Evolutionary conservation across 2,888 invertebrate species (phyloP).

Genomic region (Dinocampus coccinellae): DNA sequence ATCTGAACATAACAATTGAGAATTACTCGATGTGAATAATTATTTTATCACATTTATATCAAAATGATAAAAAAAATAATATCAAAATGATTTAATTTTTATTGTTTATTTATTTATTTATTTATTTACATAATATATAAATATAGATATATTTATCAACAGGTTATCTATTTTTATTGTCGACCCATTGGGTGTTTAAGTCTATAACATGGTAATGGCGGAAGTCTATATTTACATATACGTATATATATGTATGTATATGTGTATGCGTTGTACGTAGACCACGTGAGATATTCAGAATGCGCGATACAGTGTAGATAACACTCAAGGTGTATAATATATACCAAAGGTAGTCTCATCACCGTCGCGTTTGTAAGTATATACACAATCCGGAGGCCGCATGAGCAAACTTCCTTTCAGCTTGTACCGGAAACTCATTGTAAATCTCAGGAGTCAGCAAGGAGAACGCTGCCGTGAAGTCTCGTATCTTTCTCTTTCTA

Average conservation of each 20-base stretch:
- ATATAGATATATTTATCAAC: background rate
- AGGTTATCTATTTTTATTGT: conserved; percentile 22
- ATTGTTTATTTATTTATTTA: background rate
- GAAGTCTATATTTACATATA: conserved; percentile 27
- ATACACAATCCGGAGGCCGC: conserved; percentile 35
- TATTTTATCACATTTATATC: conserved; percentile 1
- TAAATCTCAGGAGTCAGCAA: conserved; percentile 63
- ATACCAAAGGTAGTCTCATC: conserved; percentile 23
- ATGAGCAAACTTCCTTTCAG: conserved; percentile 65
- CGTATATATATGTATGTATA: background rate
- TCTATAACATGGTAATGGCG: conserved; percentile 34
- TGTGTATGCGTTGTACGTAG: too few relatives aligned
- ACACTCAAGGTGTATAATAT: conserved; percentile 36
- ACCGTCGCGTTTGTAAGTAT: conserved; percentile 24
- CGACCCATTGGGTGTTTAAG: conserved; percentile 34
- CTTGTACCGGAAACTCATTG: conserved; percentile 66
- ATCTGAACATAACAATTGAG: background rate
- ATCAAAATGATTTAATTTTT: too few relatives aligned
- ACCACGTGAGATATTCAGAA: conserved; percentile 26
- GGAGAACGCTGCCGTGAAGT: conserved; percentile 42
- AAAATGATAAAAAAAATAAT: background rate
- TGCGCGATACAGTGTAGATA: conserved; percentile 44
- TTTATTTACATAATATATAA: background rate
- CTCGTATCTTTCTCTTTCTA: conserved; percentile 26
- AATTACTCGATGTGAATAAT: background rate